phyloP scores from a whole-genome alignment of 2,797 vertebrate genomes.

The Mormyrus proboscirostris region DNA sequence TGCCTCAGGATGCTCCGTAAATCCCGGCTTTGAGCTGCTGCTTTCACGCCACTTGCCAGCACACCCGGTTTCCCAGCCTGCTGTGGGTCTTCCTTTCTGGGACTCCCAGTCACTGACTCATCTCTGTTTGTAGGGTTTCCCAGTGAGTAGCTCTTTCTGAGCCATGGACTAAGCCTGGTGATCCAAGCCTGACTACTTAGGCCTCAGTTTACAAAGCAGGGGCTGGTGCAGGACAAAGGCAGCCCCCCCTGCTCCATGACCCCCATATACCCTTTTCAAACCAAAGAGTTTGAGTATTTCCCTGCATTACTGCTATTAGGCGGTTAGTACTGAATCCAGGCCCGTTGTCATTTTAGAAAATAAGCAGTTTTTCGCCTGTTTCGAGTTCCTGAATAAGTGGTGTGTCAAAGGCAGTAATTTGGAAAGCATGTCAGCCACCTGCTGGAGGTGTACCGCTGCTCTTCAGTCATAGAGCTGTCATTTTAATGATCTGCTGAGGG shows the following conservation, averaged over 20 bases:
- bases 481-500: conserved; percentile 15
- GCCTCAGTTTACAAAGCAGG: not conserved
- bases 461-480: conserved; percentile 1
- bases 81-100: not conserved
- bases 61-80: not conserved
- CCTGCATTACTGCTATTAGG: not conserved
- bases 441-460: not conserved
- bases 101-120: not conserved
- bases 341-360: not conserved
- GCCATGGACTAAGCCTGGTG: not conserved
- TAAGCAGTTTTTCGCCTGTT: not conserved
- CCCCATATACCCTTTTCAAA: not conserved
- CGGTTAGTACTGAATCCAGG: not conserved
- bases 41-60: not conserved
- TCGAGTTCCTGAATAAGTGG: not conserved
- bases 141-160: not conserved
- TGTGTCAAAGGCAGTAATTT: conserved; percentile 14
- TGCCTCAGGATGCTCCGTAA: not conserved
- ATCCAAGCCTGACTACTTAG: not conserved
- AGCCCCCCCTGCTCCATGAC: not conserved
- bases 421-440: not conserved
- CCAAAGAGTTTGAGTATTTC: not conserved
- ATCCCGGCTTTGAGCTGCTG: not conserved
- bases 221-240: not conserved
- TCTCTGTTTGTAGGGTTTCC: not conserved